Evolutionary conservation across 2,113 vertebrate species (phyloP).

Genomic region (Orycteropus afer): DNA sequence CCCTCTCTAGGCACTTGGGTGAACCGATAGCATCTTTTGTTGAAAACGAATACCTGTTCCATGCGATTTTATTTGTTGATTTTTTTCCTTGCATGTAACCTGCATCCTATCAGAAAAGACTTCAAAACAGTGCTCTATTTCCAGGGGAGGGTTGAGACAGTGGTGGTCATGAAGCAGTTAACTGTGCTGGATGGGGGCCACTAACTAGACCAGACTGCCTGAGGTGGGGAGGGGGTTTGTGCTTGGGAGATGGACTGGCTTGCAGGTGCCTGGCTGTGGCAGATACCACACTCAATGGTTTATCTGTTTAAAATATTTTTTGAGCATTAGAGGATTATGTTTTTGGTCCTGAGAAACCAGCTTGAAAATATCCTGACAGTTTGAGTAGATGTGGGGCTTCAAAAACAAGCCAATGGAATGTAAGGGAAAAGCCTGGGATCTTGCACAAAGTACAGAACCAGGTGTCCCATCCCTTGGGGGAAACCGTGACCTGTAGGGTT

Average conservation of each 20-base stretch:
- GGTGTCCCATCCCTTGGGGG: constrained; percentile 53
- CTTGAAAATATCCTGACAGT: constrained; percentile 70
- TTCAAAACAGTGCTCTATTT: not conserved
- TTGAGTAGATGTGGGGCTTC: constrained; percentile 52
- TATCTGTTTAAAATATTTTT: constrained; percentile 69
- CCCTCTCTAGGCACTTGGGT: not conserved
- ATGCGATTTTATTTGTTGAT: not conserved
- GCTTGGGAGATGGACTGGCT: not conserved
- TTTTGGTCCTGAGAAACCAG: constrained; percentile 64
- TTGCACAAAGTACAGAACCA: constrained; percentile 59
- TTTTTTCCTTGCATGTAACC: constrained; percentile 9
- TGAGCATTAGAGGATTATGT: constrained; percentile 66
- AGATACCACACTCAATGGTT: constrained; percentile 11
- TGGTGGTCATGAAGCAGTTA: constrained; percentile 3
- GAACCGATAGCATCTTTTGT: not conserved
- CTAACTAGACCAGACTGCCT: not conserved
- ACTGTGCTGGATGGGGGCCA: not conserved
- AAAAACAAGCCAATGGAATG: constrained; percentile 62
- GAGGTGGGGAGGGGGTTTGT: not conserved
- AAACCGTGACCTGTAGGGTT: constrained; percentile 60
- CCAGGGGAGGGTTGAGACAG: not conserved
- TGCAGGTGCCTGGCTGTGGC: constrained; percentile 49
- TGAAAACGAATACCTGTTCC: not conserved
- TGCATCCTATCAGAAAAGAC: not conserved
- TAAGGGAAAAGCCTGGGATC: not conserved